phyloP scores from a whole-genome alignment of 2,113 vertebrate genomes.

The Strigops habroptila region DNA sequence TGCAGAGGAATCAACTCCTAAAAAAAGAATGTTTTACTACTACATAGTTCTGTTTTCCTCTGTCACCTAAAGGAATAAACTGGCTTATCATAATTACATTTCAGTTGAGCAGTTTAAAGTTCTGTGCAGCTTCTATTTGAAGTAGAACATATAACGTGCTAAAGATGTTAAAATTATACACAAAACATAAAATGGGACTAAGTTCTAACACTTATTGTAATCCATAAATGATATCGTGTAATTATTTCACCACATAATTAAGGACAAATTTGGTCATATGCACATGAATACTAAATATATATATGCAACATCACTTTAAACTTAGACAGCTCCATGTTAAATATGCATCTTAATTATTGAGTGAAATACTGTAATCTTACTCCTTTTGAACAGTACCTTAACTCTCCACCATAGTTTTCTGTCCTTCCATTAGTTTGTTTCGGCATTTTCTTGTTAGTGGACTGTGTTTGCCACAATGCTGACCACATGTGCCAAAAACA shows the following conservation, averaged over 20 bases:
- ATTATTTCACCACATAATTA: not conserved
- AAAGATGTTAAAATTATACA: slow-evolving; percentile 10
- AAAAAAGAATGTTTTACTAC: not conserved
- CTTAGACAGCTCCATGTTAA: not conserved
- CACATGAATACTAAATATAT: accelerated
- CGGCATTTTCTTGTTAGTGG: not conserved
- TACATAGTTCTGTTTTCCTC: not conserved
- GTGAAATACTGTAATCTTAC: not conserved
- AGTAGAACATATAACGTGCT: not conserved
- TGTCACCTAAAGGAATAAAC: not conserved
- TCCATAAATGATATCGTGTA: not conserved
- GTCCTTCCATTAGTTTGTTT: not conserved
- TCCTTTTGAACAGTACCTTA: not conserved
- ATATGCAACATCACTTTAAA: not conserved
- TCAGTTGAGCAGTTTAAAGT: not conserved
- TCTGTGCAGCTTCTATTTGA: not conserved
- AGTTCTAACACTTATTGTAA: not conserved
- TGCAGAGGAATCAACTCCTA: not conserved
- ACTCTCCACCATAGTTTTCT: not conserved
- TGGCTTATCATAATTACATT: not conserved
- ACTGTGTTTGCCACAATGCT: not conserved
- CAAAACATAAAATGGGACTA: slow-evolving; percentile 2
- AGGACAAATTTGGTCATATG: not conserved
- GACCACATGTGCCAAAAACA: not conserved
- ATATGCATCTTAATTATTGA: not conserved